Evolutionary conservation across 2,113 vertebrate genomes (phyloP), one percentile per base, ranked within the genome.

Genomic region (Paralichthys olivaceus): DNA sequence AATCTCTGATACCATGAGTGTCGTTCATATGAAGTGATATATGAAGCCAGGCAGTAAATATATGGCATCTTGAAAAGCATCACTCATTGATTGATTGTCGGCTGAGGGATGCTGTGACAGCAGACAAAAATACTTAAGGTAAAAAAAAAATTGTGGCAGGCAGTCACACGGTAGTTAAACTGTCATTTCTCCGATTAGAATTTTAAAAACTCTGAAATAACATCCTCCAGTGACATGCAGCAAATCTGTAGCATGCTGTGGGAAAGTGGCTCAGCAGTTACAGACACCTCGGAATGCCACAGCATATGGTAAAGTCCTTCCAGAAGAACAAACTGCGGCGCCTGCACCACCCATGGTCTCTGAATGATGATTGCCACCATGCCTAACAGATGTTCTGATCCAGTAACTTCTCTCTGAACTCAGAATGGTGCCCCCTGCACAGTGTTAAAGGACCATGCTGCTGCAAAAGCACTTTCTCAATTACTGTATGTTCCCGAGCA

Each of bases 381-480:
- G 70, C 51, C 32, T 69, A 83, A 72, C 91, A 89, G 83, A 90
- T 83, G 90, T 74, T 88, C 71, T 51, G 71, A 82, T 65, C 73
- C 79, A 90, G 90, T 90, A 91, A 85, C 83, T 83, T 86, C 69
- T 86, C 79, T 43, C 60, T 83, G 89, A 90, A 88, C 89, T 80
- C 71, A 74, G 47, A 83, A 74, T 0, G 25, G 71, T n/a, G 51
- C 75, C 72, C 64, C 54, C 70, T 64, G 72, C 79, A n/a, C 29
- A 29, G 61, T n/a, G 51, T 53, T 78, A 70, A 72, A 68, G 55
- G 75, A 69, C 58, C 56, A 63, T 26, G 7, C 45, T 13, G 57
- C 62, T 70, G 40, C 51, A 77, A 67, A 89, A 77, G 20, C 17
- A 37, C 43, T 79, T 64, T 51, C 62, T 72, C 61, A 54, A 45